These are phyloP conservation scores for Buceros bicornis DNA, from an alignment of 2,797 vertebrate genomes.

Conservation along the genomic window DNA sequence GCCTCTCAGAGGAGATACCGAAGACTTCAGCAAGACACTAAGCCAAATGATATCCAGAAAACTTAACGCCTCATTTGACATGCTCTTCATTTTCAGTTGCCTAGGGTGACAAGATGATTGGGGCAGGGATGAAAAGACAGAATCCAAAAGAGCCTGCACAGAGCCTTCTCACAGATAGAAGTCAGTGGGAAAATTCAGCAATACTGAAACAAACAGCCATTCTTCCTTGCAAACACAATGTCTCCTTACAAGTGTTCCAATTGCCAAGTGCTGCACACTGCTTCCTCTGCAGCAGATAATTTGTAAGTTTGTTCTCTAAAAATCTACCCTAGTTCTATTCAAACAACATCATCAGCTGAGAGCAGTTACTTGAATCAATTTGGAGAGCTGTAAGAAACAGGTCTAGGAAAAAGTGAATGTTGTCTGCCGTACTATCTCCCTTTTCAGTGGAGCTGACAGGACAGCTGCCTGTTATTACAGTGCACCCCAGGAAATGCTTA, in stretches of 20 bases:
- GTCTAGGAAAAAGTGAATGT: conserved; percentile 35
- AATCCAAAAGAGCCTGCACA: not conserved
- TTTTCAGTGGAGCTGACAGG: conserved; percentile 70
- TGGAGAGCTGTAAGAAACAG: conserved; percentile 47
- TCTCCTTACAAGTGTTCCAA: not conserved
- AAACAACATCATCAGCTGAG: conserved; percentile 4
- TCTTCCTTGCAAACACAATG: not conserved
- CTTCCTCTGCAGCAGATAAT: not conserved
- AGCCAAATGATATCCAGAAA: not conserved
- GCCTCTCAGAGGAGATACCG: not conserved
- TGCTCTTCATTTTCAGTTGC: not conserved
- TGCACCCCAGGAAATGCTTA: conserved; percentile 78
- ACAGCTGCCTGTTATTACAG: conserved; percentile 84
- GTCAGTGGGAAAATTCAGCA: not conserved
- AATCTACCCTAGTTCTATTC: not conserved
- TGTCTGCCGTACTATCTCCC: conserved; percentile 73
- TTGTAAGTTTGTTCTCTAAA: not conserved
- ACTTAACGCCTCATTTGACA: not conserved
- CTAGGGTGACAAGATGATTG: not conserved
- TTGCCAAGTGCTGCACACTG: conserved; percentile 4
- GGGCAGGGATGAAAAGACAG: not conserved
- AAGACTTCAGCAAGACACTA: not conserved
- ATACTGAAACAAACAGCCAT: not conserved
- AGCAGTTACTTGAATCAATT: not conserved
- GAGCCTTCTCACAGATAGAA: not conserved